Evolutionary conservation across 2,888 invertebrate genomes (phyloP).

Genomic region (Nudaria mundana): DNA sequence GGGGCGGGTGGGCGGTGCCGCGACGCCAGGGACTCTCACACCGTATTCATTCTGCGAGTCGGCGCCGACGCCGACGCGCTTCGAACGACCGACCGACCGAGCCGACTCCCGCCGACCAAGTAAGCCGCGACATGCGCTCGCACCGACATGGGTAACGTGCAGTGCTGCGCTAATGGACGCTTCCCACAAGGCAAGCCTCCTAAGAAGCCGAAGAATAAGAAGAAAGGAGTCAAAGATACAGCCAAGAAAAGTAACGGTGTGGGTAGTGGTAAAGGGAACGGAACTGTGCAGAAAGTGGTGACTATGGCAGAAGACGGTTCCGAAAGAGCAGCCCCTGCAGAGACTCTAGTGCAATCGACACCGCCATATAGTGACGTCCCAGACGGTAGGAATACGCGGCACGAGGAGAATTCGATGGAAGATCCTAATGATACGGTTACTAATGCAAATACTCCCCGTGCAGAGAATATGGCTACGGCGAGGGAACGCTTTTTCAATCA

Average conservation of each 20-base stretch:
- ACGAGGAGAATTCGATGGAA: conserved; percentile 22
- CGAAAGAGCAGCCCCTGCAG: conserved; percentile 56
- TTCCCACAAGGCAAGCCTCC: conserved; percentile 63
- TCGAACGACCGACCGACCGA: conserved; percentile 79
- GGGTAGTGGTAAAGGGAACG: conserved; percentile 58
- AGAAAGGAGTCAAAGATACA: conserved; percentile 49
- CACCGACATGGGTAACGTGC: conserved; percentile 79
- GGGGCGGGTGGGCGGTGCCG: conserved; percentile 68
- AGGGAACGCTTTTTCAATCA: conserved; percentile 74
- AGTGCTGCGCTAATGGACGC: conserved; percentile 78
- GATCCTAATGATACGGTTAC: conserved; percentile 31
- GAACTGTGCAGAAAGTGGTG: conserved; percentile 54
- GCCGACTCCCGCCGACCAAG: conserved; percentile 69
- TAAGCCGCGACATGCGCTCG: conserved; percentile 74
- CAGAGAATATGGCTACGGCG: conserved; percentile 67
- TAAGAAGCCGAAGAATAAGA: conserved; percentile 62
- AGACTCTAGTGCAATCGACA: conserved; percentile 48
- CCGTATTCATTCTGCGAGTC: conserved; percentile 73
- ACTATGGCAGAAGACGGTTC: conserved; percentile 65
- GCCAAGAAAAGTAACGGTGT: conserved; percentile 65
- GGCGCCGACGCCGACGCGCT: conserved; percentile 79
- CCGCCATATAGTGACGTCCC: conserved; percentile 38
- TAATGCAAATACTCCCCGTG: conserved; percentile 49
- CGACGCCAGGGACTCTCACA: conserved; percentile 59
- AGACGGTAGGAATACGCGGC: conserved; percentile 28